Percentiles rank a stretch among this genome's conserved stretches.
These are phyloP conservation scores for Chelonus insularis DNA, from an alignment of 1,140 invertebrate species.

Conservation along the genomic window DNA sequence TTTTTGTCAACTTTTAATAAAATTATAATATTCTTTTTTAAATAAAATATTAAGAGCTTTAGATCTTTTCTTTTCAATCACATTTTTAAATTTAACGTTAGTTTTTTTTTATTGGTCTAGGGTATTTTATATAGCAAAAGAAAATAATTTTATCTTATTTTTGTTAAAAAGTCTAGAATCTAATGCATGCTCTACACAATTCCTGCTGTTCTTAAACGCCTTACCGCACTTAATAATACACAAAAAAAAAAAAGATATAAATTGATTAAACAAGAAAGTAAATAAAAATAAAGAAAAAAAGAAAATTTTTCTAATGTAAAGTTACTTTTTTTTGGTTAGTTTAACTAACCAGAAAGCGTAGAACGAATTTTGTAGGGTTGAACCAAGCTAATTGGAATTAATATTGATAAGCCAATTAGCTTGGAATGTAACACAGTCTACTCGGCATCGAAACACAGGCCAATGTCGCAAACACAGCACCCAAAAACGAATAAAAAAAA, in stretches of 20 bases:
- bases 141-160: neutral
- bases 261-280: no score
- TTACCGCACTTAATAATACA: constrained; percentile 27
- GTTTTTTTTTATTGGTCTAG: neutral
- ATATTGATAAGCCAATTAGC: constrained; percentile 52
- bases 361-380: constrained; percentile 40
- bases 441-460: constrained; percentile 18
- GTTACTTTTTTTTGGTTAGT: neutral
- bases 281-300: constrained; percentile 15
- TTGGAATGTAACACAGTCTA: constrained; percentile 5
- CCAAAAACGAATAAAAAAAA: constrained; percentile 29
- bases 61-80: no score
- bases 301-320: neutral
- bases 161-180: constrained; percentile 20
- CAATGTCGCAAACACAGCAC: constrained; percentile 36
- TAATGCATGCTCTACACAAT: constrained; percentile 48
- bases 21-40: no score
- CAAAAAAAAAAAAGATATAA: constrained; percentile 7
- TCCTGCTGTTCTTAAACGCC: constrained; percentile 32
- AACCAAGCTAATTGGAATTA: constrained; percentile 44
- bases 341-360: constrained; percentile 40
- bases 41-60: no score
- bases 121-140: neutral
- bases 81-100: no score
- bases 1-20: no score